phyloP scores from a whole-genome alignment of 1,140 invertebrate genomes.

The Diorhabda elongata region DNA sequence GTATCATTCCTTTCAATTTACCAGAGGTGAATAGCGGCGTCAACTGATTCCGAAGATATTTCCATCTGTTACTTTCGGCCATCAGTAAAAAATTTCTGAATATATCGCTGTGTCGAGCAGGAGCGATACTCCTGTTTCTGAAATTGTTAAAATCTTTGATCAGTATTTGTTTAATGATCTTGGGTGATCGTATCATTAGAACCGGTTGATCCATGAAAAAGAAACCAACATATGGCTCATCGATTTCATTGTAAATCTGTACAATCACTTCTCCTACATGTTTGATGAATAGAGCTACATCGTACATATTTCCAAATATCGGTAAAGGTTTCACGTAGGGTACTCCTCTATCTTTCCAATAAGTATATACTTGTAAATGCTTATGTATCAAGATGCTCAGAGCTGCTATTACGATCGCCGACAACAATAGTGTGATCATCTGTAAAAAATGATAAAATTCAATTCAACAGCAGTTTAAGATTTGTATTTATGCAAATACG shows the following conservation, averaged over 20 bases:
- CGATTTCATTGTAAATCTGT: conserved; percentile 34
- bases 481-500: too few species aligned
- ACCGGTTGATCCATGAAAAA: conserved; percentile 35
- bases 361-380: conserved; percentile 12
- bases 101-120: conserved; percentile 51
- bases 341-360: conserved; percentile 42
- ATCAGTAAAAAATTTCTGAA: conserved; percentile 36
- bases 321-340: conserved; percentile 39
- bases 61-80: conserved; percentile 43
- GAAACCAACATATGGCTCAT: conserved; percentile 43
- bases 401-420: too few species aligned
- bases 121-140: conserved; percentile 48
- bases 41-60: conserved; percentile 43
- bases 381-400: too few species aligned
- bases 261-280: conserved; percentile 25
- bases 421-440: too few species aligned
- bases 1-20: conserved; percentile 48
- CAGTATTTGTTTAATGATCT: conserved; percentile 49
- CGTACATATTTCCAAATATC: conserved; percentile 42
- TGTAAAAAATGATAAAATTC: too few species aligned
- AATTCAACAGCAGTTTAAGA: too few species aligned
- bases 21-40: conserved; percentile 46
- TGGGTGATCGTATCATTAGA: conserved; percentile 42
- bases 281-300: conserved; percentile 6
- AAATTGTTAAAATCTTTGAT: conserved; percentile 54